Base-by-base conservation (phyloP, 2,113 vertebrate genomes). In the Eudorcas thomsonii region DNA sequence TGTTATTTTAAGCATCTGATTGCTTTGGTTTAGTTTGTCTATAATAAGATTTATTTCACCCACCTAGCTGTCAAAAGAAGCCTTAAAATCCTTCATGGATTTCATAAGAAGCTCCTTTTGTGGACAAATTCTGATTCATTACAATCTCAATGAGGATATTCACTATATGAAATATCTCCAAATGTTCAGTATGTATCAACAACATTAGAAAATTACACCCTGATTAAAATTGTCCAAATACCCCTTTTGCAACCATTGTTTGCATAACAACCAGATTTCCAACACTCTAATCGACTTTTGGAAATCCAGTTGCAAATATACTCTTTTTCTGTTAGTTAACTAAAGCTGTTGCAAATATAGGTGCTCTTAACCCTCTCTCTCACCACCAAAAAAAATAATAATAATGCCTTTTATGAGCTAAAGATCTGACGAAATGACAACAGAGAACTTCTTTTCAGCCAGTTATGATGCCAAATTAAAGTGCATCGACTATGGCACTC, bases 181-280 rank as follows among this genome's bases (percentile, higher is more conserved):
- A 93, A 89, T 85, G 62, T 67, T 95, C 91, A 82, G n/a, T 78
- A 48, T 90, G 11, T 64, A 93, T 62, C 23, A 26, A 71, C 52
- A 89, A 67, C 39, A 55, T 80, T 52, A 96, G 77, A 91, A 96
- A 96, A 96, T 78, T 87, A 48, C 30, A 81, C 28, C 71, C 16
- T 62, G 23, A 62, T 90, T 93, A 91, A 82, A 86, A 96, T 23
- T 91, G n/a, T 93, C 93, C 83, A 94, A 96, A 87, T 77, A 88
- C 57, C n/a, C 60, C 4, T 89, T 95, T 77, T 43, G 23, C 43
- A 77, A 43, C 28, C 57, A 90, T 59, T 91, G 26, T 91, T 36
- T 57, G 92, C 62, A 88, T 36, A 26, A 95, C 85, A 91, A 90
- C 67, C 50, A 85, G n/a, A 91, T 48, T 90, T 84, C 80, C 23